Evolutionary conservation across 2,888 invertebrate species (phyloP).

Genomic region (Hypolimnas misippus): DNA sequence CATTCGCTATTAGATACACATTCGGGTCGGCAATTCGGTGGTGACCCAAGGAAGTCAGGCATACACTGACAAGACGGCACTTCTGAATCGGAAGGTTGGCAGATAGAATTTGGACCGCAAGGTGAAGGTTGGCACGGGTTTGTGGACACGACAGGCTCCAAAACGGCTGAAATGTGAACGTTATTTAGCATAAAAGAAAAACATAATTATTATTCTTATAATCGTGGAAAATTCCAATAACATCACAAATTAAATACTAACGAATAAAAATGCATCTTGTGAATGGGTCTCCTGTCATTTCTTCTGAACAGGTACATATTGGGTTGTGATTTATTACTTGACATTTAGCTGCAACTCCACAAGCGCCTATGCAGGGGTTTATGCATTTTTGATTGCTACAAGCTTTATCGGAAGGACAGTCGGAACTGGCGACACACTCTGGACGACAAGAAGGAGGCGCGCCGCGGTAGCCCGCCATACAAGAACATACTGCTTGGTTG

Average conservation of each 20-base stretch:
- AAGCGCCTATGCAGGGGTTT: constrained; percentile 91
- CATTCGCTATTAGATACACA: constrained; percentile 90
- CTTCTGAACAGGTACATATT: constrained; percentile 87
- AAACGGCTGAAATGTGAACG: constrained; percentile 56
- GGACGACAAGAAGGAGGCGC: constrained; percentile 88
- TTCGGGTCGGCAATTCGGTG: constrained; percentile 89
- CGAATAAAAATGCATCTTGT: constrained; percentile 82
- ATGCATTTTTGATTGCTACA: constrained; percentile 88
- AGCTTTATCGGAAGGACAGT: constrained; percentile 88
- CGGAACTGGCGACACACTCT: constrained; percentile 88
- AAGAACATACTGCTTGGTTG: constrained; percentile 87
- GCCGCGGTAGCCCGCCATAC: constrained; percentile 85
- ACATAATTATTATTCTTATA: too few relatives aligned
- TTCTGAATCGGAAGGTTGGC: constrained; percentile 80
- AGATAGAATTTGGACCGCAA: constrained; percentile 89
- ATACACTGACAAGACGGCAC: constrained; percentile 89
- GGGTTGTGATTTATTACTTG: constrained; percentile 91
- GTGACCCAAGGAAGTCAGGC: constrained; percentile 86
- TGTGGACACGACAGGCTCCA: constrained; percentile 57
- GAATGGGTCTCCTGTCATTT: constrained; percentile 88
- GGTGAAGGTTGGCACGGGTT: constrained; percentile 90
- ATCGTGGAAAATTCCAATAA: too few relatives aligned
- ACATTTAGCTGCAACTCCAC: constrained; percentile 89
- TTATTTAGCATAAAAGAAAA: too few relatives aligned
- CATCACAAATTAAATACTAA: constrained; percentile 59